Evolutionary conservation across 2,113 vertebrate species (phyloP).

Genomic region (human (Homo sapiens)): GRCh38 chr6:132755501-132756000

Average conservation of each 20-base stretch:
- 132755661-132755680: no score
- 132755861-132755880: constrained; percentile 74
- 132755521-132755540: no score
- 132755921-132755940: constrained; percentile 15
- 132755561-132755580: no score
- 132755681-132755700: background rate
- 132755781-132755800: background rate
- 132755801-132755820: background rate
- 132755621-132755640: no score
- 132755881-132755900: constrained; percentile 77
- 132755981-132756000: constrained; percentile 83
- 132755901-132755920: constrained; percentile 71
- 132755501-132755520: no score
- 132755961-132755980: constrained; percentile 90
- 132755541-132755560: no score
- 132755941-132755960: constrained; percentile 75
- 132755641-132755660: no score
- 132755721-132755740: background rate
- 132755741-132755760: background rate
- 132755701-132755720: background rate
- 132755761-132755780: background rate
- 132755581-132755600: no score
- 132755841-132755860: constrained; percentile 79
- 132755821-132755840: background rate
- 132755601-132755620: no score